Evolutionary conservation across 2,113 vertebrate genomes (phyloP).

Genomic region (Corapipo altera): DNA sequence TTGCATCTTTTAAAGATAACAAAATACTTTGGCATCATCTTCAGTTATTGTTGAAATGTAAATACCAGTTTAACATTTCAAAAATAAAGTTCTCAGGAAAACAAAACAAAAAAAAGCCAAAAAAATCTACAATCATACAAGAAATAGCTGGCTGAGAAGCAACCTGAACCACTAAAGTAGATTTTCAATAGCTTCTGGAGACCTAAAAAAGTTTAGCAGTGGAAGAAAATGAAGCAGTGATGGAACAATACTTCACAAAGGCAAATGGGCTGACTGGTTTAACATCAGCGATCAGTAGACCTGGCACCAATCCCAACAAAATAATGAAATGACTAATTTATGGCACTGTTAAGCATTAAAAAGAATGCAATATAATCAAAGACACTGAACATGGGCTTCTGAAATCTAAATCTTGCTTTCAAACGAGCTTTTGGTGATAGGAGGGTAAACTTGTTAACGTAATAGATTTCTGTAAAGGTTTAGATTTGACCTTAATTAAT

Average conservation of each 20-base stretch:
- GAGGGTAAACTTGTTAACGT: background rate
- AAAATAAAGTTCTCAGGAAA: background rate
- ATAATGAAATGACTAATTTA: conserved; percentile 35
- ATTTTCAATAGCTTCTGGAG: background rate
- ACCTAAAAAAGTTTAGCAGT: background rate
- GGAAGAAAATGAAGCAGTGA: background rate
- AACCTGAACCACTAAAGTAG: background rate
- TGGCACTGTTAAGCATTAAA: background rate
- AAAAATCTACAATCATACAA: background rate
- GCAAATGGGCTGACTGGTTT: background rate
- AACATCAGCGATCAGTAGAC: background rate
- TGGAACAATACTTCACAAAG: background rate
- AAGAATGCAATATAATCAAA: background rate
- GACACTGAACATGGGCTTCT: background rate
- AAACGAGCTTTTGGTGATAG: background rate
- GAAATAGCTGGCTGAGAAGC: background rate
- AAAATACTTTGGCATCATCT: background rate
- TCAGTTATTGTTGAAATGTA: background rate
- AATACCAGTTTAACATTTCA: background rate
- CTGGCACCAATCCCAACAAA: background rate
- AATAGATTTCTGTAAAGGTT: background rate
- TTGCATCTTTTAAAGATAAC: background rate
- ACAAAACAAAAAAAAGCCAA: background rate
- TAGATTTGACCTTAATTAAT: conserved; percentile 27
- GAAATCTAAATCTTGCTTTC: conserved; percentile 31